phyloP scores from a whole-genome alignment of 2,797 vertebrate genomes.

The Hephaestus fuliginosus region DNA sequence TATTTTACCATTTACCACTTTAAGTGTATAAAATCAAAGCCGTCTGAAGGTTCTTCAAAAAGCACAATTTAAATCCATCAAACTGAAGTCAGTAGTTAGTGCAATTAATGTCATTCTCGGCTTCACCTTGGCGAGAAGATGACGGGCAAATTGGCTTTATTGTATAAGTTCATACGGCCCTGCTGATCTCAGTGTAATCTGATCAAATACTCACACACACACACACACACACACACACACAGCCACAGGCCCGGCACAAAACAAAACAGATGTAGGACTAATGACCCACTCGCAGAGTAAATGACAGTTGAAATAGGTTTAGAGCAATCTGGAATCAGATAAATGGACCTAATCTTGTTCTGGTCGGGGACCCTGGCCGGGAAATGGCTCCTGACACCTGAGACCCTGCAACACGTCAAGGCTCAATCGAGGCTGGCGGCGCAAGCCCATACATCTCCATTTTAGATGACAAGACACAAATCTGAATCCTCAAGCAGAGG shows the following conservation, averaged over 20 bases:
- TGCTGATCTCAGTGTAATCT: constrained; percentile 57
- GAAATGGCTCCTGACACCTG: constrained; percentile 87
- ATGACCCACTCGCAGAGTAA: constrained; percentile 80
- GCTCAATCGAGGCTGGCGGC: constrained; percentile 72
- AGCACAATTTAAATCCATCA: constrained; percentile 41
- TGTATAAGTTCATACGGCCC: constrained; percentile 38
- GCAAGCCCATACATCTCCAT: constrained; percentile 84
- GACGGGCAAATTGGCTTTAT: constrained; percentile 60
- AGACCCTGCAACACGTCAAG: constrained; percentile 83
- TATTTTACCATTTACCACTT: background rate
- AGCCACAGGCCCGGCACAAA: constrained; percentile 59
- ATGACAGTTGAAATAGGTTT: constrained; percentile 86
- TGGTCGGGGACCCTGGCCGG: constrained; percentile 80
- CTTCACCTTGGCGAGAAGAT: constrained; percentile 53
- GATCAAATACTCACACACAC: constrained; percentile 45
- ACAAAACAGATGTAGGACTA: constrained; percentile 84
- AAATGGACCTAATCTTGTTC: constrained; percentile 88
- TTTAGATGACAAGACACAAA: constrained; percentile 81
- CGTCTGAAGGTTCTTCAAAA: constrained; percentile 23
- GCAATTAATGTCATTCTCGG: constrained; percentile 63
- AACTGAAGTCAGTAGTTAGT: constrained; percentile 40
- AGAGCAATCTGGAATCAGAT: constrained; percentile 86
- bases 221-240: constrained; percentile 17
- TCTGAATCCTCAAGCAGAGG: constrained; percentile 67
- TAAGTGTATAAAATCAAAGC: background rate